These are phyloP conservation scores for Euzophera pinguis DNA, from an alignment of 2,888 invertebrate species.

Conservation along the genomic window DNA sequence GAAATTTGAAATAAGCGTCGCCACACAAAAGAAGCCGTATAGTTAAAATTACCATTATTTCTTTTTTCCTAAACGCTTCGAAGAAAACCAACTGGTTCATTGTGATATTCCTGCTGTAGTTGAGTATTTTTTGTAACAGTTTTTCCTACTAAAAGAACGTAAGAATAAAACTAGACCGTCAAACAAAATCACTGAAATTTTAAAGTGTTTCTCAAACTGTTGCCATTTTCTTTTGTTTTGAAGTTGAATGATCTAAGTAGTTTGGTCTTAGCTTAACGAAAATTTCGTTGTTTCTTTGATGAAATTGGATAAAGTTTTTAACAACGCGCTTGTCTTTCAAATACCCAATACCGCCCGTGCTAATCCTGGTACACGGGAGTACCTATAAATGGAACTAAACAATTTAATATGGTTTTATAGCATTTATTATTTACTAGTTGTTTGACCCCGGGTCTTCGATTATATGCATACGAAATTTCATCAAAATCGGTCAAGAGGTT, in stretches of 20 bases:
- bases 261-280: neutral
- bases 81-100: neutral
- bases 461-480: no score
- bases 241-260: neutral
- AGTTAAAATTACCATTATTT: neutral
- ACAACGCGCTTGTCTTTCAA: no score
- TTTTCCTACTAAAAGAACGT: neutral
- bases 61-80: neutral
- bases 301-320: neutral
- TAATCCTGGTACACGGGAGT: no score
- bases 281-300: neutral
- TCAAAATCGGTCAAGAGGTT: no score
- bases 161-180: neutral
- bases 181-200: constrained; percentile 17
- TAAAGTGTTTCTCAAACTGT: constrained; percentile 15
- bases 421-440: no score
- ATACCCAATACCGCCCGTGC: no score
- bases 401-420: no score
- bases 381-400: no score
- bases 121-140: neutral
- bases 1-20: no score
- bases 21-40: no score
- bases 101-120: neutral
- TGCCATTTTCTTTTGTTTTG: constrained; percentile 10
- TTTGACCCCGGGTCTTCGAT: no score